Evolutionary conservation across 2,797 vertebrate species (phyloP).

Genomic region (Neosilurus mollespiculum): DNA sequence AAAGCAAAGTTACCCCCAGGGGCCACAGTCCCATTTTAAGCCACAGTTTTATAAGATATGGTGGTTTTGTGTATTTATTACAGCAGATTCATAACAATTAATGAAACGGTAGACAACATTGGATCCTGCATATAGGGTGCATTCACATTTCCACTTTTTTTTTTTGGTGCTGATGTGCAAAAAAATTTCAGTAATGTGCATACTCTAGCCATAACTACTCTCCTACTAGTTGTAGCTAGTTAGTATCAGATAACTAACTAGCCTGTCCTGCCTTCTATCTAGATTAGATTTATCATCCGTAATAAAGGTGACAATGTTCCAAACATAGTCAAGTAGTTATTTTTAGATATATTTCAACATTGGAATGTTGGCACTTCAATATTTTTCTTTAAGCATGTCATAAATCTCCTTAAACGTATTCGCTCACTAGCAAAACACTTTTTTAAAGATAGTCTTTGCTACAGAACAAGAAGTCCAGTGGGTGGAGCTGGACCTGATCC

Average conservation of each 20-base stretch:
- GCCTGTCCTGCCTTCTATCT: no score
- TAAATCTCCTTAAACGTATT: neutral
- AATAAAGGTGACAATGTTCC: neutral
- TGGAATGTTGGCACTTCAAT: neutral
- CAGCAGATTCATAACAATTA: neutral
- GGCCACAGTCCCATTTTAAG: neutral
- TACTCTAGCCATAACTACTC: no score
- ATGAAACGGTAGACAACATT: neutral
- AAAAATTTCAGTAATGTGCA: neutral
- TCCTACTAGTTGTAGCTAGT: neutral
- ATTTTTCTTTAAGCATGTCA: neutral
- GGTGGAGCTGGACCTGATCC: neutral
- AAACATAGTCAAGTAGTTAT: no score
- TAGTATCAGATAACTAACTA: neutral
- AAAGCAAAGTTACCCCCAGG: no score
- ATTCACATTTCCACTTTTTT: neutral
- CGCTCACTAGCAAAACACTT: neutral
- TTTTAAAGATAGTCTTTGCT: neutral
- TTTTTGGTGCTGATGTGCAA: neutral
- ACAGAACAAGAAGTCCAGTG: neutral
- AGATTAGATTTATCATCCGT: neutral
- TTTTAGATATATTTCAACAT: no score
- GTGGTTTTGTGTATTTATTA: neutral
- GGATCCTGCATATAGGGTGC: neutral
- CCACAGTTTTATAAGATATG: neutral